Base-by-base conservation (phyloP, 2,797 vertebrate genomes). In the Liparis tanakae region DNA sequence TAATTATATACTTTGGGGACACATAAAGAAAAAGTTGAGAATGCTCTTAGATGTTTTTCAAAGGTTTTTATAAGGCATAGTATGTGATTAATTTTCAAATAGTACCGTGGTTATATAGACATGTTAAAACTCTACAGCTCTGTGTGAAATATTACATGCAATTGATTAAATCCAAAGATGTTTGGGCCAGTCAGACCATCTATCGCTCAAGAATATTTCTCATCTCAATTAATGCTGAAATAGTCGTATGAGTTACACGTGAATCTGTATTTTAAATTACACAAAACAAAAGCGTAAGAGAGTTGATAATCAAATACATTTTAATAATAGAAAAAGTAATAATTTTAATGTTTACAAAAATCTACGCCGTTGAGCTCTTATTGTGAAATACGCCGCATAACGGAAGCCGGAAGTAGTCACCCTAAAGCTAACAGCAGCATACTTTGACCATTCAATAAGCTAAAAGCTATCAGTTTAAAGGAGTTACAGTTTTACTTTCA, bases 141-240 rank as follows among this genome's bases (percentile, higher is more conserved):
- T 20, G 72, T 88, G 87, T 79, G 80, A 90, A 91, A 91, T 92
- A 76, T 84, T 82, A 53, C 88, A 88, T 33, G 44, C n/a, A n/a
- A 66, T 71, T 79, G 85, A 68, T 65, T 78, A 66, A 85, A 80
- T 82, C 58, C 36, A 59, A 69, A 74, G 46, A 59, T 54, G 25
- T 64, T 66, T 48, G 39, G 20, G 41, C 25, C 46, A 48, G 44
- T 72, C 57, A 70, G 33, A 61, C 5, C 6, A 67, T 70, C 37
- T 48, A 10, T 25, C 20, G n/a, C 62, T 65, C 10, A 66, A 20
- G 46, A 63, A 65, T 13, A 17, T 41, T 55, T 14, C 43, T 37
- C 61, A 30, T 62, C 17, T 43, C 5, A 36, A 2, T 44, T 39
- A 20, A 34, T 8, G 2, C 10, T 57, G 2, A 43, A 43, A 20